Evolutionary conservation across 2,113 vertebrate genomes (phyloP).

Genomic region (Pholis gunnellus): DNA sequence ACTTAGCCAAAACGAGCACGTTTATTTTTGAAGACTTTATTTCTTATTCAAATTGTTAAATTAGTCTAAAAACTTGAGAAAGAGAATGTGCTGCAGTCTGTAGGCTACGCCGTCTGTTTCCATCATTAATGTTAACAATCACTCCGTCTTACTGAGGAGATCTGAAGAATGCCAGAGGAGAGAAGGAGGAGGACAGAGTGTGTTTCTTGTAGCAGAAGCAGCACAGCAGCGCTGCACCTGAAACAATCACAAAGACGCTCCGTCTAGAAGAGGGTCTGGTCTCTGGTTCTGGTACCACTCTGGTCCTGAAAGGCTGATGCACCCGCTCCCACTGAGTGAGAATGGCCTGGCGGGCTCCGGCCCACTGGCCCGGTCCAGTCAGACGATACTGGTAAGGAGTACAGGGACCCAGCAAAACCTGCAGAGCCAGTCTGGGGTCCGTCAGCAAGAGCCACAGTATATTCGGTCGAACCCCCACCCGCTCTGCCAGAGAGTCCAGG

Average conservation of each 20-base stretch:
- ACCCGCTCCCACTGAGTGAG: slow-evolving; percentile 89
- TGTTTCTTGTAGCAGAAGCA: slow-evolving; percentile 27
- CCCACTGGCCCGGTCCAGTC: slow-evolving; percentile 87
- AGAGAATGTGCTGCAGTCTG: neutral
- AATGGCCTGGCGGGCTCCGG: slow-evolving; percentile 88
- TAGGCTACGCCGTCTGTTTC: neutral
- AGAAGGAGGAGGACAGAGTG: neutral
- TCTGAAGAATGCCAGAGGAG: neutral
- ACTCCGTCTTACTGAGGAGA: neutral
- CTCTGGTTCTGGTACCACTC: slow-evolving; percentile 68
- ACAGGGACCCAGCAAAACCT: slow-evolving; percentile 87
- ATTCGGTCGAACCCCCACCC: slow-evolving; percentile 84
- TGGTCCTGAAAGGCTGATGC: slow-evolving; percentile 85
- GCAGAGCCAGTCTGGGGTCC: slow-evolving; percentile 85
- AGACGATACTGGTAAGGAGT: slow-evolving; percentile 91
- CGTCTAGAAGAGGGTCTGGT: neutral
- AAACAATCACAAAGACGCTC: slow-evolving; percentile 21
- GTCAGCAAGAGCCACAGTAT: slow-evolving; percentile 82
- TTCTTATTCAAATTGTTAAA: neutral
- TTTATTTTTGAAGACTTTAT: neutral
- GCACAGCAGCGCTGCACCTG: slow-evolving; percentile 40
- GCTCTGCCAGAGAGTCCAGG: slow-evolving; percentile 83
- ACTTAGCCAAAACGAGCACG: neutral
- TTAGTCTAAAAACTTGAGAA: neutral
- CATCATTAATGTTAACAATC: neutral